Base-by-base conservation (phyloP, 2,888 invertebrate species). In the Chymomyza fuscimana region DNA sequence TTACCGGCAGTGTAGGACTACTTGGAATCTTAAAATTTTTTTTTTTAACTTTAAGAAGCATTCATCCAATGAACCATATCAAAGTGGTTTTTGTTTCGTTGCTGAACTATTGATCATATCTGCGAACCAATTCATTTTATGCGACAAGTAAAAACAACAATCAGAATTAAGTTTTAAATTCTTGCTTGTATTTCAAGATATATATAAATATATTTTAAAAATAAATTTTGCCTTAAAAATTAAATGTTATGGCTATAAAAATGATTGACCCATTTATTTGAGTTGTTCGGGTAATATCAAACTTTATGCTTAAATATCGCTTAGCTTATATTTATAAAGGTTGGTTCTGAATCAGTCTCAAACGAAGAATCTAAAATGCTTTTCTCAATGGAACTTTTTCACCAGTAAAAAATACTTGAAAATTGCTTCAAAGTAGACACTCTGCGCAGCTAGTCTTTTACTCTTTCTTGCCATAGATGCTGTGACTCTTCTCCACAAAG, bases 401-500 rank as follows among this genome's bases (percentile, higher is more conserved):
- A 36, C 15, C 72, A 69, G 63, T 56, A 65, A 59, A 54, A 69
- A 16, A 36, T 19, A 52, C 50, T 50, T 51, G 22, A 63, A 19
- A 63, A 19, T 56, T 46, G 40, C 40, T 46, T 46, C 10, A 46
- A 54, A n/a, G 54, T 9, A 5, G 7, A 46, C 40, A 4, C 7
- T 32, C 61, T n/a, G 1, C 7, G 16, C n/a, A 19, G 1, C 40
- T 36, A 61, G 19, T 61, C 36, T 22, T 51, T 68, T 77, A 80
- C 22, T 84, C 69, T 65, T 88, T 79, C 12, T 82, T 74, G 60
- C 75, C 82, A 60, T 83, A 87, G 58, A 78, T 79, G 66, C 77
- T 81, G 63, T 82, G 86, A 64, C 89, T 89, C 69, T 91, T 88
- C 67, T 88, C 82, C 10, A 91, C 78, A 59, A 91, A 86, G 62